Evolutionary conservation across 2,888 invertebrate species (phyloP).

Genomic region (Embidobia sp.): DNA sequence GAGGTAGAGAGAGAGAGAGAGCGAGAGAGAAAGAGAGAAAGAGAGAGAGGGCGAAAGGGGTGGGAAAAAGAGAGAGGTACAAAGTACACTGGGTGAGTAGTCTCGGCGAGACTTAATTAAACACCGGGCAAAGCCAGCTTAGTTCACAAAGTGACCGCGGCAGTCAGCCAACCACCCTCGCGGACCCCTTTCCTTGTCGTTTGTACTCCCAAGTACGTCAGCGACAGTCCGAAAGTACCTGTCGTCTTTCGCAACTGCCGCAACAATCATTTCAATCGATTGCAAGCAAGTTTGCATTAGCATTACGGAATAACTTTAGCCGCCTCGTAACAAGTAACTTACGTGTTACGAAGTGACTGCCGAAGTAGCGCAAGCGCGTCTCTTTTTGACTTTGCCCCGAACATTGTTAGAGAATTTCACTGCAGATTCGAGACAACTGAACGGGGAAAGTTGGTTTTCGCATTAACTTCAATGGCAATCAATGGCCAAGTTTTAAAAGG

Average conservation of each 20-base stretch:
- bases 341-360: constrained; percentile 11
- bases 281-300: constrained; percentile 48
- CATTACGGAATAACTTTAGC: constrained; percentile 40
- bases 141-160: constrained; percentile 82
- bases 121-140: constrained; percentile 80
- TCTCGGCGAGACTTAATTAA: constrained; percentile 81
- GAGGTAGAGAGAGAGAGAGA: constrained; percentile 67
- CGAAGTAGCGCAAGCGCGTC: too few species aligned
- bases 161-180: constrained; percentile 75
- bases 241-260: constrained; percentile 57
- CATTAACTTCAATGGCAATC: too few species aligned
- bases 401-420: too few species aligned
- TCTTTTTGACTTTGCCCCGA: too few species aligned
- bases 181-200: constrained; percentile 61
- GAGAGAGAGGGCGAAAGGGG: constrained; percentile 64
- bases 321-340: constrained; percentile 26
- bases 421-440: too few species aligned
- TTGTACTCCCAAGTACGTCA: constrained; percentile 58
- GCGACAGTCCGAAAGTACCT: constrained; percentile 62
- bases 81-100: constrained; percentile 74
- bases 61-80: constrained; percentile 68
- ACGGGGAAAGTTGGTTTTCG: too few species aligned
- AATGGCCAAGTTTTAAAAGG: too few species aligned
- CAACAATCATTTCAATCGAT: constrained; percentile 49
- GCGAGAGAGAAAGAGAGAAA: too few species aligned